Evolutionary conservation across 2,888 invertebrate genomes (phyloP), one percentile per base, ranked within the genome.

Genomic region (Noctua janthe): DNA sequence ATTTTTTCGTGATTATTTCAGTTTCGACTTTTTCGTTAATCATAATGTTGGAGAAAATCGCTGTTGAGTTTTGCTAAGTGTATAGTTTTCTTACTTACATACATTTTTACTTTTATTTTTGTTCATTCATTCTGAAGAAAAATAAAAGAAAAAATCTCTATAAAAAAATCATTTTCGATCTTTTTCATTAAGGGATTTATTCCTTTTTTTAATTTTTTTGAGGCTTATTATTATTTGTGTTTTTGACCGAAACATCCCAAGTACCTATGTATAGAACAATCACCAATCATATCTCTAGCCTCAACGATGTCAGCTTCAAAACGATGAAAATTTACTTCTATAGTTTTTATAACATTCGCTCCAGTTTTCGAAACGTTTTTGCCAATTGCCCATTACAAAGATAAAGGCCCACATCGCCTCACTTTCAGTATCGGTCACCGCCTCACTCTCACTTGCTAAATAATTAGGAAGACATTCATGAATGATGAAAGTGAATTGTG

Each of bases 331-430:
- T 20, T 76, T 59, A 59, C 10, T 39, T 62, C 15, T 51, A 43
- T 3, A 51, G 74, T 66, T 86, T 77, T 83, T 62, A 70, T 77
- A 67, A 6, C 39, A 62, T 4, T 71, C 13, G 72, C 17, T 43
- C 74, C 80, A 74, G 56, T 80, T 83, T 64, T 59, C 20, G 11
- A 35, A 11, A 0, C 17, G 62, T 81, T 83, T 86, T 86, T 81
- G 17, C 51, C 56, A 47, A 76, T 62, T 17, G n/a, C 20, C 51
- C 70, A 80, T 78, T 74, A 80, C 23, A 69, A 13, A 76, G 87
- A 88, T 87, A 87, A 82, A 43, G 62, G 64, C 88, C 88, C 85
- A 56, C 74, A 88, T 88, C 71, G 66, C 23, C 67, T 88, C 76
- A 76, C 88, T 88, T 85, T 88, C 87, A 54, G 62, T 51, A 70